A percentile compares a stretch with the other conserved stretches of the same genome.
Conservation (phyloP, 2,113 vertebrate genomes). For the Pyxicephalus adspersus region DNA sequence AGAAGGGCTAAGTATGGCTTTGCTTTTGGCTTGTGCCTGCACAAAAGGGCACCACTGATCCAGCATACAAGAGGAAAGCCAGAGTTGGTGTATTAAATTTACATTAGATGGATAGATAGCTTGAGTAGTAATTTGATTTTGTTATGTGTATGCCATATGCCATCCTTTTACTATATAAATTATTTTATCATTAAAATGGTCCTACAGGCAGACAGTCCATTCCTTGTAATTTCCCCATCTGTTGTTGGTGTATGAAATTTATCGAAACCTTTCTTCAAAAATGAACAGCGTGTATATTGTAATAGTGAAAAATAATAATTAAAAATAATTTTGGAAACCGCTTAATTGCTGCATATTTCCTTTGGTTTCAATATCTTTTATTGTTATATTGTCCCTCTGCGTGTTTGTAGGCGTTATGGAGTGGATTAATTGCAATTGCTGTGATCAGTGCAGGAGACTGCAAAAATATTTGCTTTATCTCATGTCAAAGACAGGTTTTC, state of each 20-base stretch:
- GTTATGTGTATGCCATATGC: not conserved
- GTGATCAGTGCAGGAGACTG: slow-evolving; percentile 23
- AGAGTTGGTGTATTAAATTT: too few relatives aligned
- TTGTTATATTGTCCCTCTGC: not conserved
- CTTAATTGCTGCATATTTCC: not conserved
- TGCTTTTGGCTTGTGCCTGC: too few relatives aligned
- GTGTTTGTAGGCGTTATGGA: not conserved
- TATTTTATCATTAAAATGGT: not conserved
- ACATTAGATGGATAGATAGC: too few relatives aligned
- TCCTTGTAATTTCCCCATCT: not conserved
- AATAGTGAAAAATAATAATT: not conserved
- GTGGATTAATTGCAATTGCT: slow-evolving; percentile 8
- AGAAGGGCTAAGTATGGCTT: too few relatives aligned
- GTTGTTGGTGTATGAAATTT: not conserved
- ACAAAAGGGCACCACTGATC: too few relatives aligned
- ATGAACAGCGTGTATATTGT: slow-evolving; percentile 11
- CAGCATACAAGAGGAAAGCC: too few relatives aligned
- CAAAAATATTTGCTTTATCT: slow-evolving; percentile 38
- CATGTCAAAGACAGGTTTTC: slow-evolving; percentile 9
- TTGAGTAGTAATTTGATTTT: too few relatives aligned
- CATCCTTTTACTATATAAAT: not conserved
- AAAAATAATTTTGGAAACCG: not conserved
- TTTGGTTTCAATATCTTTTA: not conserved
- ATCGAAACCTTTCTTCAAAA: not conserved
- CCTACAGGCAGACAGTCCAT: too few relatives aligned